phyloP scores from a whole-genome alignment of 2,888 invertebrate species.

The Brachyptera putata region DNA sequence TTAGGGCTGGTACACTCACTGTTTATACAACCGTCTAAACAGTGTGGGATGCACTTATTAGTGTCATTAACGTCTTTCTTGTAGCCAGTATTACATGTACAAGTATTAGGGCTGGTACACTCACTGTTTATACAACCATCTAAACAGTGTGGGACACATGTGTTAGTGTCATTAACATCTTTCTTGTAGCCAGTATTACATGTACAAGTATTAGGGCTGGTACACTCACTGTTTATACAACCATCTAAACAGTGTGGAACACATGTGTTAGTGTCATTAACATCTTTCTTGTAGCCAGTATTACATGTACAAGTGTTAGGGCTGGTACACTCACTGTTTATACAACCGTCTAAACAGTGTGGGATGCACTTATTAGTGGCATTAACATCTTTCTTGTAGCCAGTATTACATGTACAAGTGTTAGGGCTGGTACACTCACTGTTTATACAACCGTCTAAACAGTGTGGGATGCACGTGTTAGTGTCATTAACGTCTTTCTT shows the following conservation, averaged over 20 bases:
- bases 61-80: background rate
- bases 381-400: slow-evolving; percentile 32
- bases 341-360: slow-evolving; percentile 3
- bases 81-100: slow-evolving; percentile 23
- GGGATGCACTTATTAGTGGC: slow-evolving; percentile 30
- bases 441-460: slow-evolving; percentile 17
- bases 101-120: slow-evolving; percentile 13
- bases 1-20: slow-evolving; percentile 13
- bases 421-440: slow-evolving; percentile 30
- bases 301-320: slow-evolving; percentile 23
- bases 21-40: slow-evolving; percentile 8
- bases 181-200: slow-evolving; percentile 45
- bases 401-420: slow-evolving; percentile 31
- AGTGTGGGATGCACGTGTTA: slow-evolving; percentile 25
- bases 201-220: slow-evolving; percentile 46
- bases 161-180: background rate
- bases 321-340: slow-evolving; percentile 13
- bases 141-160: slow-evolving; percentile 21
- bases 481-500: slow-evolving; percentile 18
- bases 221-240: slow-evolving; percentile 43
- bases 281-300: slow-evolving; percentile 4
- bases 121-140: slow-evolving; percentile 12
- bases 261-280: slow-evolving; percentile 46
- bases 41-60: slow-evolving; percentile 19
- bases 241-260: slow-evolving; percentile 38